Evolutionary conservation across 2,888 invertebrate species (phyloP).

Genomic region (Schizotus pectinicornis): DNA sequence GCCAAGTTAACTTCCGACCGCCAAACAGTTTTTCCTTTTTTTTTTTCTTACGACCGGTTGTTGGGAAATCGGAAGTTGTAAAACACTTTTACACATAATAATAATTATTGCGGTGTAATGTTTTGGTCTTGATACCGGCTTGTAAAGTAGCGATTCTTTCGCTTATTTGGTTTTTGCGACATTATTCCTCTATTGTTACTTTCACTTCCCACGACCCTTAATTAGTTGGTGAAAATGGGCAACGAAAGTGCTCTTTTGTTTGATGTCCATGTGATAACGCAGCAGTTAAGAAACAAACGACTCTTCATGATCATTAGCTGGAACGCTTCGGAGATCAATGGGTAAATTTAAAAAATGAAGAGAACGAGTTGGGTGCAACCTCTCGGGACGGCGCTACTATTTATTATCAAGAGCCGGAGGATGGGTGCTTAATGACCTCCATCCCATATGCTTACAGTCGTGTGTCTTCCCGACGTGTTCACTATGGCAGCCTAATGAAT

Average conservation of each 20-base stretch:
- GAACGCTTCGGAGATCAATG: too few species aligned
- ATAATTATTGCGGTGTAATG: slow-evolving; percentile 5
- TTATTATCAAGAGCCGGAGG: too few species aligned
- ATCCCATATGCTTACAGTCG: not conserved
- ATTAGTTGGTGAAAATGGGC: slow-evolving; percentile 16
- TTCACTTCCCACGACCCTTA: slow-evolving; percentile 26
- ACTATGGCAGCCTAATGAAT: slow-evolving; percentile 1
- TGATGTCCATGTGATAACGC: slow-evolving; percentile 11
- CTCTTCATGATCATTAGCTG: not conserved
- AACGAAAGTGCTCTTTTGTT: slow-evolving; percentile 15
- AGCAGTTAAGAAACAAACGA: not conserved
- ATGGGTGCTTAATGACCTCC: too few species aligned
- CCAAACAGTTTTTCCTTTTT: too few species aligned
- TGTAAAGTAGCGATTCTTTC: too few species aligned
- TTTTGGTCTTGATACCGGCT: too few species aligned
- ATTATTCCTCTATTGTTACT: slow-evolving; percentile 1
- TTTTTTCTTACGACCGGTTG: not conserved
- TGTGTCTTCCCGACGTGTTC: not conserved
- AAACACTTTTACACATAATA: slow-evolving; percentile 4
- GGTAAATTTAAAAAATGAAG: too few species aligned
- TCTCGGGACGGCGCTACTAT: too few species aligned
- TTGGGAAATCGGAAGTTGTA: slow-evolving; percentile 9
- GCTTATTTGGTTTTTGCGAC: too few species aligned
- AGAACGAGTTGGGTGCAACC: too few species aligned
- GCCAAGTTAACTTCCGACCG: too few species aligned